Base-by-base conservation (phyloP, 2,888 invertebrate genomes). In the Drosophila aldrichi region DNA sequence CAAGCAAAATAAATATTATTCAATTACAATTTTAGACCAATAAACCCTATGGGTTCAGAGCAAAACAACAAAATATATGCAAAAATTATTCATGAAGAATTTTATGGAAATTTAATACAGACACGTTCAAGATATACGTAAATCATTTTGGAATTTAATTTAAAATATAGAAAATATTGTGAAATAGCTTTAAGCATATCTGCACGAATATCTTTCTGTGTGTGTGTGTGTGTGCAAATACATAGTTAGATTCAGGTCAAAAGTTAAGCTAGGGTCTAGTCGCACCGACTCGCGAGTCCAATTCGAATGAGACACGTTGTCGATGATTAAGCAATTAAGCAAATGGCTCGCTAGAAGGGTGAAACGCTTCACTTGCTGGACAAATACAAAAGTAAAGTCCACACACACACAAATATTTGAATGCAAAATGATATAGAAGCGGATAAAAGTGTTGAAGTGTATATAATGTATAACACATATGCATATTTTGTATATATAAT, bases 311-410 rank as follows among this genome's bases (percentile, higher is more conserved):
- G 29, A 66, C 48, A 55, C 55, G 61, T 61, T 44, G 36, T 49
- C 43, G 44, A 46, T 46, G 56, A 41, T 60, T 64, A 67, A 78
- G 54, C 58, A 78, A 78, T 78, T 76, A 78, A 60, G 66, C 61
- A 73, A 79, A 65, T 78, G 76, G 62, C 20, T 22, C 20, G 59
- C 38, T n/a, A 14, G 16, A 14, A 6, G 18, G n/a, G 44, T 0
- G 43, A 22, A 46, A 14, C 14, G 18, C 34, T 22, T 3, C 34
- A 34, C 18, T 57, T 1, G 46, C n/a, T 25, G 18, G 1, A 41
- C 44, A 34, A 34, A 62, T 51, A 22, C 20, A 22, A 2, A 69
- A 62, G 52, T 46, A 64, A 49, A 65, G 62, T 43, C 40, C 54
- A 74, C 58, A 70, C 54, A 74, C 58, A 70, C 20, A 58, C 51